Percentiles rank a stretch among this genome's conserved stretches.
phyloP scores from a whole-genome alignment of 2,888 invertebrate genomes.

The Tenodera sinensis region DNA sequence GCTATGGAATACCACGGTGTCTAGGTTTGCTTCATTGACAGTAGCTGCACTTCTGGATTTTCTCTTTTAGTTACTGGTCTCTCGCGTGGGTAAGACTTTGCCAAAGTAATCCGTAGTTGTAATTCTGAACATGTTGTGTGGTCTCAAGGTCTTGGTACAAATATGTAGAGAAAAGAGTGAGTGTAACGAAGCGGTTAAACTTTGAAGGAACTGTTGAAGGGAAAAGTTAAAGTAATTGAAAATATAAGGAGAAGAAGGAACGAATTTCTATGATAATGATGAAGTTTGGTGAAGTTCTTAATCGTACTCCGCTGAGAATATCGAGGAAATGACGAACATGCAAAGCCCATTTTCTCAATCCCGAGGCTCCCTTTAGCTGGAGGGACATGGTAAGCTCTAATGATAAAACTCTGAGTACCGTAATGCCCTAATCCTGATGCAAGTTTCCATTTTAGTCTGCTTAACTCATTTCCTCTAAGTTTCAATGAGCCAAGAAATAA shows the following conservation, averaged over 20 bases:
- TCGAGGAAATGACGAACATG: background rate
- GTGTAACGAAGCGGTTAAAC: no score
- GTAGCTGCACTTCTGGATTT: no score
- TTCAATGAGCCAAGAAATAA: background rate
- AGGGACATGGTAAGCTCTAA: background rate
- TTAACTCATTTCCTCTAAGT: background rate
- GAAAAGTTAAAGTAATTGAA: background rate
- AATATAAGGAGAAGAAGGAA: background rate
- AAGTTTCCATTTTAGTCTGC: background rate
- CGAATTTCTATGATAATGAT: background rate
- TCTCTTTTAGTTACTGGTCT: no score
- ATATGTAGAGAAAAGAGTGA: no score
- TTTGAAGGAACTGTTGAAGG: no score
- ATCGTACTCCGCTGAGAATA: background rate
- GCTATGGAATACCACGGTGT: no score
- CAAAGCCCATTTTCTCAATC: background rate
- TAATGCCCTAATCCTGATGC: background rate
- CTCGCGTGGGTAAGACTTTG: no score
- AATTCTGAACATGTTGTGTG: no score
- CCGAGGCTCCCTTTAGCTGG: no score
- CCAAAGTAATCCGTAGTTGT: no score
- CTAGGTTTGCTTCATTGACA: no score
- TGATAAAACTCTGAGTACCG: background rate
- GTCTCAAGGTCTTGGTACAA: no score
- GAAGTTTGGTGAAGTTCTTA: background rate